Percentiles rank a stretch among this genome's conserved stretches.
phyloP scores from a whole-genome alignment of 2,888 invertebrate genomes.

The Oscheius sp. region DNA sequence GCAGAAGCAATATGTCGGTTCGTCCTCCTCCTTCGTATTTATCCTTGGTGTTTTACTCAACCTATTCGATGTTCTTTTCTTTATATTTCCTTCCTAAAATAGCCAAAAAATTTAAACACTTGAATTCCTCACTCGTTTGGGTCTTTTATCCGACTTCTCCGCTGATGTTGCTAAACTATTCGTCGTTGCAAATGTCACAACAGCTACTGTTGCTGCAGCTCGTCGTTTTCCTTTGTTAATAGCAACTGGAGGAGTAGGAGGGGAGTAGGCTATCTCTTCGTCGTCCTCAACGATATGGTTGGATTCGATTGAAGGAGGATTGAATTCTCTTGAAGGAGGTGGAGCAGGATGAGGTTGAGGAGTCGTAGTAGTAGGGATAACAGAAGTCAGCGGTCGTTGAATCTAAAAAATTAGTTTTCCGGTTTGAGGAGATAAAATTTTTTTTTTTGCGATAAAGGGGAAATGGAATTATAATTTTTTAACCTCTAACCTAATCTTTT shows the following conservation, averaged over 20 bases:
- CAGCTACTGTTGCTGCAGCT: neutral
- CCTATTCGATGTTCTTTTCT: conserved; percentile 16
- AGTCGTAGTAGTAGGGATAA: no score
- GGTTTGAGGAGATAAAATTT: no score
- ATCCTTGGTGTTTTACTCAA: conserved; percentile 24
- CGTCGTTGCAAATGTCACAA: neutral
- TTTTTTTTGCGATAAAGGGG: no score
- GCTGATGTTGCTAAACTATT: neutral
- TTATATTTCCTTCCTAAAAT: conserved; percentile 6
- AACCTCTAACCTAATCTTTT: no score
- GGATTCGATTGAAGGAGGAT: no score
- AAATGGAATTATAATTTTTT: no score
- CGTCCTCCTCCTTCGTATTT: conserved; percentile 31
- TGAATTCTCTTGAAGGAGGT: no score
- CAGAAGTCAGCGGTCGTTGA: no score
- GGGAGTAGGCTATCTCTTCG: conserved; percentile 10
- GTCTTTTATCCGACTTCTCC: conserved; percentile 19
- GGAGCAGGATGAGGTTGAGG: no score
- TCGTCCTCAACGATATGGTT: no score
- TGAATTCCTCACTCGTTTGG: neutral
- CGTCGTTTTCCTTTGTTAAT: conserved; percentile 22
- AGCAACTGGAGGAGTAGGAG: conserved; percentile 6
- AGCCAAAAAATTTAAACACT: neutral
- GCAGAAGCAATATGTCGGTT: conserved; percentile 46
- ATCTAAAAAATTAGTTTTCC: no score